Evolutionary conservation across 2,797 vertebrate species (phyloP).

Genomic region (Scolopax rusticola): DNA sequence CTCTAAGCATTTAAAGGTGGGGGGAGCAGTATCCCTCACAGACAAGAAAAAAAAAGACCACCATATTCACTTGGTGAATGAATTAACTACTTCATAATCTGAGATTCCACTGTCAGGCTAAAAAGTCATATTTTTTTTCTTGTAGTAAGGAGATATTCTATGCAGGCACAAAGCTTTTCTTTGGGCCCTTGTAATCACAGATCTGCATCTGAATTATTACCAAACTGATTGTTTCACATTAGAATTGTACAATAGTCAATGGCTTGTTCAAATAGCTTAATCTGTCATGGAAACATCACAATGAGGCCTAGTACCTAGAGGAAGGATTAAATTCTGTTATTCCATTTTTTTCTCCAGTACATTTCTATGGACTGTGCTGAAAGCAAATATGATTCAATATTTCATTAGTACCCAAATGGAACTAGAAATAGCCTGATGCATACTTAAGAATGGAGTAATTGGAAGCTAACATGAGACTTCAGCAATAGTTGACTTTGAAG

Average conservation of each 20-base stretch:
- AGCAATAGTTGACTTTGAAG: neutral
- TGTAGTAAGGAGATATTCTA: neutral
- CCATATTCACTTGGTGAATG: neutral
- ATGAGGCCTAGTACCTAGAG: neutral
- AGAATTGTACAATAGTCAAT: neutral
- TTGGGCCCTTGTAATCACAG: neutral
- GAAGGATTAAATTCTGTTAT: neutral
- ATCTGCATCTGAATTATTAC: neutral
- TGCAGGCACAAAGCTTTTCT: neutral
- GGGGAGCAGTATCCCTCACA: neutral
- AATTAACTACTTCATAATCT: neutral
- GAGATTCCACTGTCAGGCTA: neutral
- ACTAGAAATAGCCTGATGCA: neutral
- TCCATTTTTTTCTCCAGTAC: neutral
- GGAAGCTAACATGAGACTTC: neutral
- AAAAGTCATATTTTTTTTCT: neutral
- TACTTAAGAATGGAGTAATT: neutral
- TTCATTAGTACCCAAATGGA: neutral
- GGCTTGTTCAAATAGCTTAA: neutral
- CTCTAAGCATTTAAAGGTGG: neutral
- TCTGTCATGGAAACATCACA: neutral
- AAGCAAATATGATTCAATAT: neutral
- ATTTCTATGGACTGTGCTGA: neutral
- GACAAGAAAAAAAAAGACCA: neutral
- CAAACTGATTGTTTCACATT: neutral